Evolutionary conservation across 2,797 vertebrate species (phyloP).

Genomic region (Acanthornis magna): DNA sequence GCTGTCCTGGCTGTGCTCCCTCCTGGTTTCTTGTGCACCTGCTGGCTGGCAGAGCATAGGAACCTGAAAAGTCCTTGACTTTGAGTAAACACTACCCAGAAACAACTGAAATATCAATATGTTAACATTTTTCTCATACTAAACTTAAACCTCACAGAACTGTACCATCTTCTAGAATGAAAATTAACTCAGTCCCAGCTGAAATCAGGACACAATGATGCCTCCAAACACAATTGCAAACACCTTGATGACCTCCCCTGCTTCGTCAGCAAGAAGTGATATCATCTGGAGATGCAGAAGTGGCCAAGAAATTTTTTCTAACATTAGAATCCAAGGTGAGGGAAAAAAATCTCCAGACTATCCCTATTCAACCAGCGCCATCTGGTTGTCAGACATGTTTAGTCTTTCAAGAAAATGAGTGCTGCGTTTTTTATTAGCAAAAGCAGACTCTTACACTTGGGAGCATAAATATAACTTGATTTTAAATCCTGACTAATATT

Average conservation of each 20-base stretch:
- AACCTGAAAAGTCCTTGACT: not conserved
- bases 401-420: not conserved
- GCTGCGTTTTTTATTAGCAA: not conserved
- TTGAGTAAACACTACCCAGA: not conserved
- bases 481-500: not conserved
- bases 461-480: not conserved
- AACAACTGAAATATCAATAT: not conserved
- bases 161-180: not conserved
- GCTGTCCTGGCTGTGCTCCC: fast-evolving
- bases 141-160: not conserved
- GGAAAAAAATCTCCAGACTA: not conserved
- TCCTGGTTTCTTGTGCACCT: not conserved
- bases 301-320: not conserved
- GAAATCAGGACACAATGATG: not conserved
- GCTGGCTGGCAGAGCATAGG: not conserved
- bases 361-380: not conserved
- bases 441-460: not conserved
- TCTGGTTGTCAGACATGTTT: not conserved
- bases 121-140: not conserved
- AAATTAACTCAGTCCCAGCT: not conserved
- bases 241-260: not conserved
- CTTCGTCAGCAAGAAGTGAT: not conserved
- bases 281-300: not conserved
- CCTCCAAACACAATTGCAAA: not conserved
- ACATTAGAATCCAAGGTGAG: not conserved